These are phyloP conservation scores for Isoperla grammatica DNA, from an alignment of 2,888 invertebrate species.

Conservation along the genomic window DNA sequence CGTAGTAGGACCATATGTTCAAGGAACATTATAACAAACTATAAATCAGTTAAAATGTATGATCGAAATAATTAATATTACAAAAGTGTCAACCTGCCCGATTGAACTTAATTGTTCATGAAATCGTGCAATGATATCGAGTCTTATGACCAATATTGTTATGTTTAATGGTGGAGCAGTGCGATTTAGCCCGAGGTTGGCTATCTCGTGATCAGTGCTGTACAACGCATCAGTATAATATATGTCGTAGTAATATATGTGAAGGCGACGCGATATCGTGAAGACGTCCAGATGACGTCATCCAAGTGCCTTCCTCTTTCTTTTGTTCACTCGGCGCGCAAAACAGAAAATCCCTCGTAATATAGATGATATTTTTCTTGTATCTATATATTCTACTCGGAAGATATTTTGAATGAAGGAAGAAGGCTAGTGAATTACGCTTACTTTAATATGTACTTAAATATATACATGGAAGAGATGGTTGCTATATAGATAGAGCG, in stretches of 20 bases:
- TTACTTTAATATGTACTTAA: slow-evolving; percentile 22
- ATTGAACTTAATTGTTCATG: too few relatives aligned
- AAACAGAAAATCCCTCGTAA: not conserved
- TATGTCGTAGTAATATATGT: not conserved
- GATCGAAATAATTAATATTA: too few relatives aligned
- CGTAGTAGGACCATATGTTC: too few relatives aligned
- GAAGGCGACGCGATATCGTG: not conserved
- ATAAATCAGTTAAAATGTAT: too few relatives aligned
- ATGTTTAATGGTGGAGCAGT: too few relatives aligned
- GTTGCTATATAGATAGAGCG: not conserved
- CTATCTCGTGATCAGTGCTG: not conserved
- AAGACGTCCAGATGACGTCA: slow-evolving; percentile 2
- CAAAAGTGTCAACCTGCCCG: too few relatives aligned
- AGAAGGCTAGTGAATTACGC: slow-evolving; percentile 27
- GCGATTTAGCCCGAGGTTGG: too few relatives aligned
- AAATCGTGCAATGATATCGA: too few relatives aligned
- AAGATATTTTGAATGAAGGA: slow-evolving; percentile 10
- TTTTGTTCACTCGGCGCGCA: not conserved
- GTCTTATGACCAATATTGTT: too few relatives aligned
- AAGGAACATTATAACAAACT: too few relatives aligned
- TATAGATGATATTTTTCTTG: slow-evolving; percentile 19
- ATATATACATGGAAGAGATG: not conserved
- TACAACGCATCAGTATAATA: not conserved
- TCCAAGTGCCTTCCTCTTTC: slow-evolving; percentile 24
- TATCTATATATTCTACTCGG: slow-evolving; percentile 13